Conservation (phyloP, 1,140 invertebrate genomes). For the Cotesia typhae region DNA sequence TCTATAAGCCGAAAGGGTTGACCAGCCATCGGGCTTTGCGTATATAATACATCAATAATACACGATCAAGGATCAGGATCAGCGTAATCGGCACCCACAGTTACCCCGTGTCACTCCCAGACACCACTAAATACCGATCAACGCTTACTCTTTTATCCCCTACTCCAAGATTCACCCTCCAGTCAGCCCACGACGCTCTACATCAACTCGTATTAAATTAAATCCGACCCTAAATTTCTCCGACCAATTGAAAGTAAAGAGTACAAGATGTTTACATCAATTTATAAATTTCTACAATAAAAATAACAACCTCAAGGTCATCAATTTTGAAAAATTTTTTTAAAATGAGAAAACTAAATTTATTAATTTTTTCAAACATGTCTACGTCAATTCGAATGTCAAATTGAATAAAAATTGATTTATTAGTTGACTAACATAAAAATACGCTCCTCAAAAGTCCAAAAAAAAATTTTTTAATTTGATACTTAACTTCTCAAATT, state of each 20-base stretch:
- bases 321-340: too few species aligned
- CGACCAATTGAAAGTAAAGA: slow-evolving; percentile 5
- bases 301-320: too few species aligned
- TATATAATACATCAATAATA: not conserved
- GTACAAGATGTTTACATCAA: not conserved
- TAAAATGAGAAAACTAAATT: too few species aligned
- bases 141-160: slow-evolving; percentile 47
- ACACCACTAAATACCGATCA: slow-evolving; percentile 63
- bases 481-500: slow-evolving; percentile 5
- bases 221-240: slow-evolving; percentile 59
- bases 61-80: too few species aligned
- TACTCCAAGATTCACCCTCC: slow-evolving; percentile 38
- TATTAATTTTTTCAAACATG: too few species aligned
- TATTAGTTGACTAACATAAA: too few species aligned
- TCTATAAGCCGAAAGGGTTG: too few species aligned
- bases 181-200: slow-evolving; percentile 37
- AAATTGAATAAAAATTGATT: too few species aligned
- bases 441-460: not conserved
- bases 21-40: too few species aligned
- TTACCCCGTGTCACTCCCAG: slow-evolving; percentile 58
- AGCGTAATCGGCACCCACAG: not conserved
- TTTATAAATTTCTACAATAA: not conserved
- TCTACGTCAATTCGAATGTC: too few species aligned
- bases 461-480: not conserved
- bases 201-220: slow-evolving; percentile 60